Base-by-base conservation (phyloP, 1,140 invertebrate species). In the Euwallacea fornicatus region DNA sequence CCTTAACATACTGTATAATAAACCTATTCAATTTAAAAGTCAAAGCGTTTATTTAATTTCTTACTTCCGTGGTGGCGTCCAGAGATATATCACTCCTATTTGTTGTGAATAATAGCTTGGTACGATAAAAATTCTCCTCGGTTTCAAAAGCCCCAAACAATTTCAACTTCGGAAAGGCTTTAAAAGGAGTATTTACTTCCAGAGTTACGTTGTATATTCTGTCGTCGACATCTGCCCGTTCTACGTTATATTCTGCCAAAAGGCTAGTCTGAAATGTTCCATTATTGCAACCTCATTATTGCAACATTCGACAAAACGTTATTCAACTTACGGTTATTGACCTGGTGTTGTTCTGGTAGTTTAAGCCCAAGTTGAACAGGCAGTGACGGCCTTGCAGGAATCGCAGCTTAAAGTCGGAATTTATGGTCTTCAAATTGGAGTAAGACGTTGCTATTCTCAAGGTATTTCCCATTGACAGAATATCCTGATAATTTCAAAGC, bases 381-480 rank as follows among this genome's bases (percentile, higher is more conserved):
- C 88, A 88, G 9, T 83, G 83, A 53, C 85, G 83, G 8, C 86
- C 84, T 13, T 88, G 75, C 42, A 86, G 80, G 0, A 89, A 78
- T 53, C 86, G 80, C 50, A 91, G 86, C 3, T 86, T 83, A 72
- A 86, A 88, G 41, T 84, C 79, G 0, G 86, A 89, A 69, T 84
- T 86, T 7, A 90, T 79, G 72, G 88, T 85, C 65, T 84, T 84
- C 16, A 85, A 84, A 16, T 76, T 77, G 67, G 77, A 75, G 75
- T 88, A 92, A 0, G 90, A 89, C 0, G 90, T 88, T 46, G 83
- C 82, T 0, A 92, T 73, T 64, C 85, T 86, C 0, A 93, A 76
- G 0, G 86, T 84, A 81, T 93, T 92, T 15, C 84, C 84, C 69
- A 91, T 87, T 65, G 87, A 84, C 41, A 90, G 83, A 13, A 88